phyloP scores from a whole-genome alignment of 1,140 invertebrate species.

The Diachasma alloeum region DNA sequence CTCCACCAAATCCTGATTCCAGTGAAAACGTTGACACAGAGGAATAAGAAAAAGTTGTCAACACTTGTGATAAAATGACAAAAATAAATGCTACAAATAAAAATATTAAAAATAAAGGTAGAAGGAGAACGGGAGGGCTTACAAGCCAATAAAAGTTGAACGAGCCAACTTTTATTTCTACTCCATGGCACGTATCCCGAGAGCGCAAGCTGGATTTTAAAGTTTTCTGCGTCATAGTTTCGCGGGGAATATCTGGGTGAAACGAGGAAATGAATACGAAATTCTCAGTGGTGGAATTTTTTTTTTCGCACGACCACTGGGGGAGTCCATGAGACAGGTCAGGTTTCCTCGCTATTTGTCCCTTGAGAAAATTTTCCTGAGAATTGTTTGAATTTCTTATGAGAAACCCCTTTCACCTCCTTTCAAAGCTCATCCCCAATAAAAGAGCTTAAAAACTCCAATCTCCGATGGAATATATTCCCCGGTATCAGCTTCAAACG shows the following conservation, averaged over 20 bases:
- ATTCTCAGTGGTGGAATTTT: slow-evolving; percentile 10
- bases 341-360: slow-evolving; percentile 5
- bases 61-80: neutral
- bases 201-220: slow-evolving; percentile 21
- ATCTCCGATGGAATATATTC: too few relatives aligned
- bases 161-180: slow-evolving; percentile 25
- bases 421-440: neutral
- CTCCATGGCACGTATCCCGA: neutral
- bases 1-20: neutral
- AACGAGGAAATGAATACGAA: slow-evolving; percentile 19
- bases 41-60: neutral
- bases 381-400: neutral
- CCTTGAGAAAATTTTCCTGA: neutral
- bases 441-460: neutral
- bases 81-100: neutral
- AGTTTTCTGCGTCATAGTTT: slow-evolving; percentile 24
- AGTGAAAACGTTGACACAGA: neutral
- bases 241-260: slow-evolving; percentile 17
- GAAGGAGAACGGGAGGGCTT: neutral
- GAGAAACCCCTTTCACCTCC: neutral
- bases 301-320: neutral
- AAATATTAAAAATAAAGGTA: neutral
- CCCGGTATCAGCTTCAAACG: too few relatives aligned
- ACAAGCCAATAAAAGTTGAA: slow-evolving; percentile 24
- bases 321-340: slow-evolving; percentile 2